These are phyloP conservation scores for Sinelater perroti DNA, from an alignment of 2,888 invertebrate genomes.

Conservation along the genomic window DNA sequence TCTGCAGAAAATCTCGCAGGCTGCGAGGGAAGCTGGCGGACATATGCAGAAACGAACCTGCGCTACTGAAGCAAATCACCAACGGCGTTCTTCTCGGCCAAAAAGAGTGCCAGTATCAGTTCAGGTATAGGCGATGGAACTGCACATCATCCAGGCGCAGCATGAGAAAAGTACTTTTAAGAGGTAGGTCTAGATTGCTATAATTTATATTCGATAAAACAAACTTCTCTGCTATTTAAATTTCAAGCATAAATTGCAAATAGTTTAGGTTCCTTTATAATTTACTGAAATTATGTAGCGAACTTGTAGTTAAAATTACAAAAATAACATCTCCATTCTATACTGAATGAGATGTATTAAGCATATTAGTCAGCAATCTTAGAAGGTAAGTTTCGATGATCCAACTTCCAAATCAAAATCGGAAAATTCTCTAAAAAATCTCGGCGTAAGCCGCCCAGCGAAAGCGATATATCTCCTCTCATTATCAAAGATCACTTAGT, in stretches of 20 bases:
- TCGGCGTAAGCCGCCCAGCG: background rate
- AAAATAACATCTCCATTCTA: too few relatives aligned
- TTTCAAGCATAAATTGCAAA: too few relatives aligned
- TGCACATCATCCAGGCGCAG: constrained; percentile 84
- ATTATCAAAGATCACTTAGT: constrained; percentile 31
- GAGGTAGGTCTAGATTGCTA: constrained; percentile 69
- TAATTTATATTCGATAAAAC: too few relatives aligned
- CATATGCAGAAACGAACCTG: constrained; percentile 85
- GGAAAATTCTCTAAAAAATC: background rate
- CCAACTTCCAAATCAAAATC: too few relatives aligned
- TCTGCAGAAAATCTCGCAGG: constrained; percentile 86
- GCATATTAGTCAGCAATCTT: too few relatives aligned
- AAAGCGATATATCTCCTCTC: constrained; percentile 14
- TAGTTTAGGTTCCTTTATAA: too few relatives aligned
- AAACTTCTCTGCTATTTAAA: too few relatives aligned
- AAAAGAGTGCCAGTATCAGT: constrained; percentile 88
- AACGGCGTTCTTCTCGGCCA: constrained; percentile 85
- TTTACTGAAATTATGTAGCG: too few relatives aligned
- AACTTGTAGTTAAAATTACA: too few relatives aligned
- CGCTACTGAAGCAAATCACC: constrained; percentile 82
- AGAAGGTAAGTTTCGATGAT: too few relatives aligned
- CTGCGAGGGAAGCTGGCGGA: constrained; percentile 80
- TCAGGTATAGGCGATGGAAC: constrained; percentile 87
- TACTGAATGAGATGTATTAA: too few relatives aligned
- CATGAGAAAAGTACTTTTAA: constrained; percentile 83